Evolutionary conservation across 2,113 vertebrate genomes (phyloP).

Genomic region (Micronisus gabar): DNA sequence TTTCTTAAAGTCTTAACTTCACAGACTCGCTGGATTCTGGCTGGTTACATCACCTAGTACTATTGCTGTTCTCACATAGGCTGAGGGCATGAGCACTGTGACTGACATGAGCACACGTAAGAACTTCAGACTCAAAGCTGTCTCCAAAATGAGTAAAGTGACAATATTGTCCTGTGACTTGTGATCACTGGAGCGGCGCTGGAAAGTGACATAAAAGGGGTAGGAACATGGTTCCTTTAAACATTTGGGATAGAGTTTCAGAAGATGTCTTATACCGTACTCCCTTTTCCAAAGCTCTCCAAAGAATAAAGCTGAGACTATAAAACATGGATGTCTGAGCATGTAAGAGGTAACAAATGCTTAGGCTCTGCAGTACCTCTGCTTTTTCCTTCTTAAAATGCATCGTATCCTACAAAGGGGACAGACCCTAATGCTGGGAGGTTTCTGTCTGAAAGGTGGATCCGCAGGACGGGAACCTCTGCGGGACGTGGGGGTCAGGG

Average conservation of each 20-base stretch:
- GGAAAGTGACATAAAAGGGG: neutral
- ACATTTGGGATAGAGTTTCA: neutral
- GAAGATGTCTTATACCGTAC: neutral
- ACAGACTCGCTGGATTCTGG: too few relatives aligned
- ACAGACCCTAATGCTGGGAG: neutral
- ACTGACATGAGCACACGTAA: neutral
- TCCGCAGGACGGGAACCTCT: neutral
- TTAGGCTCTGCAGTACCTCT: neutral
- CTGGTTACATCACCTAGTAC: neutral
- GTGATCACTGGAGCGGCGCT: neutral
- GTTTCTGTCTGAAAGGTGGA: slow-evolving; percentile 37
- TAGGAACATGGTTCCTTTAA: neutral
- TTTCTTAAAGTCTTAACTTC: neutral
- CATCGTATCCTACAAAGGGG: neutral
- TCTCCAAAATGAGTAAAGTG: neutral
- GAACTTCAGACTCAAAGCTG: neutral
- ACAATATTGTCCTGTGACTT: neutral
- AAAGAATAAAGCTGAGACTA: neutral
- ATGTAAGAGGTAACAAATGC: accelerated
- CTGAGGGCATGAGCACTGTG: neutral
- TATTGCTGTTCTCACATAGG: neutral
- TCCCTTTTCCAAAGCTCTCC: neutral
- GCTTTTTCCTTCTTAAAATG: slow-evolving; percentile 18
- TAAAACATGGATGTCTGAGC: neutral
- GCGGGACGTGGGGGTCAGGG: neutral